Evolutionary conservation across 2,797 vertebrate species (phyloP), one percentile per base, ranked within the genome.

Genomic region (Oceanodroma leucorhoa): DNA sequence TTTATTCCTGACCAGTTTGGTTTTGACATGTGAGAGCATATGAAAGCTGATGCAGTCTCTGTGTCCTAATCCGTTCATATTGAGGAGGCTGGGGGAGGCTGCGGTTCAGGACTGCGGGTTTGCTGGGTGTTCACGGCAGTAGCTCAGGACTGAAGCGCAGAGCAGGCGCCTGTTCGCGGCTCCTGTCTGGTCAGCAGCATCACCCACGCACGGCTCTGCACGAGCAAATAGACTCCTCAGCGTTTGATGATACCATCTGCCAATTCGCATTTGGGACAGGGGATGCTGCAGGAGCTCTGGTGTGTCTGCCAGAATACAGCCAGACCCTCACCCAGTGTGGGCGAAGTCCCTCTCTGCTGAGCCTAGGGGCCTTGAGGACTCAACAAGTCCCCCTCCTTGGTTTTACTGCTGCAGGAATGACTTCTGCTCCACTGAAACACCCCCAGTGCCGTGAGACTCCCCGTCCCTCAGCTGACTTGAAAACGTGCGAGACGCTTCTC

Each of bases 401-500:
- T 22, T 65, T 55, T 18, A n/a, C 5, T 34, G 71, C 22, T 2
- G 1, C 66, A 24, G 60, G 55, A 43, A 23, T 22, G 34, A 50
- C 48, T 60, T 69, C 62, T n/a, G 48, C 46, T n/a, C 26, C 32
- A 4, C n/a, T 11, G 54, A 14, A 64, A 29, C 13, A 14, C 30
- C 34, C 34, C 55, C 38, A 21, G 26, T 15, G 53, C 60, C 2
- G 1, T 32, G 20, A 55, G 41, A 41, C 24, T 36, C 60, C 51
- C 43, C 1, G 1, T 32, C 32, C 51, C 45, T 72, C 36, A 13
- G 18, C 27, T 10, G 27, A 14, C 60, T 73, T 17, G 38, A 19
- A 23, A 32, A n/a, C 0, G 2, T 21, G 19, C 41, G 5, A 15
- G 43, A 13, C 2, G 1, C 20, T 8, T 22, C 57, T 32, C 29